These are phyloP conservation scores for Aphis craccivora DNA, from an alignment of 1,140 invertebrate genomes.

Conservation along the genomic window DNA sequence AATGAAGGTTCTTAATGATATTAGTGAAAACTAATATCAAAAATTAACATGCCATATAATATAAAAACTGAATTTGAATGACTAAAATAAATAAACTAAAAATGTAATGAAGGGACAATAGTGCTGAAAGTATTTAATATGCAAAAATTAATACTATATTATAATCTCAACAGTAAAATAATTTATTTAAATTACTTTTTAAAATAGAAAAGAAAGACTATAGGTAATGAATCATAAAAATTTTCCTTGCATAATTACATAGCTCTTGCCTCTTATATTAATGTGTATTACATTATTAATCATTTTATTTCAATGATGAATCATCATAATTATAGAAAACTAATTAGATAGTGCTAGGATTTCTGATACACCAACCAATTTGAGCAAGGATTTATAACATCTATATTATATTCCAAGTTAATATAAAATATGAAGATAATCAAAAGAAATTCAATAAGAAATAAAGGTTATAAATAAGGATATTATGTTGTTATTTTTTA, in stretches of 20 bases:
- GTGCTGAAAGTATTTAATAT: not conserved
- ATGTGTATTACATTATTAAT: too few species aligned
- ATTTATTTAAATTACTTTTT: too few species aligned
- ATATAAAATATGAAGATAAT: not conserved
- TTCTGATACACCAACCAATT: not conserved
- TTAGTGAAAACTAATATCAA: not conserved
- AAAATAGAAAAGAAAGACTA: too few species aligned
- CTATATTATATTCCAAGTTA: not conserved
- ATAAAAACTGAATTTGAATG: not conserved
- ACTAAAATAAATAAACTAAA: not conserved
- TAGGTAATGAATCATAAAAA: too few species aligned
- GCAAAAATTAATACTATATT: not conserved
- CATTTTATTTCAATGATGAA: too few species aligned
- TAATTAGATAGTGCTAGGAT: not conserved
- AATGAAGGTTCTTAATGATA: not conserved
- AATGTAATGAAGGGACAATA: not conserved
- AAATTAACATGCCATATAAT: not conserved
- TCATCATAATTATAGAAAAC: too few species aligned
- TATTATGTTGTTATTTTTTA: too few species aligned
- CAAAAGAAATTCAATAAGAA: too few species aligned
- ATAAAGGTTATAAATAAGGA: too few species aligned
- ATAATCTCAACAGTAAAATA: too few species aligned
- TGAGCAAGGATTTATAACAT: not conserved
- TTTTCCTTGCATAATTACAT: too few species aligned
- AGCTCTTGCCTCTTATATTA: too few species aligned